Base-by-base conservation (phyloP, 2,113 vertebrate species). In the Coryphaenoides rupestris region DNA sequence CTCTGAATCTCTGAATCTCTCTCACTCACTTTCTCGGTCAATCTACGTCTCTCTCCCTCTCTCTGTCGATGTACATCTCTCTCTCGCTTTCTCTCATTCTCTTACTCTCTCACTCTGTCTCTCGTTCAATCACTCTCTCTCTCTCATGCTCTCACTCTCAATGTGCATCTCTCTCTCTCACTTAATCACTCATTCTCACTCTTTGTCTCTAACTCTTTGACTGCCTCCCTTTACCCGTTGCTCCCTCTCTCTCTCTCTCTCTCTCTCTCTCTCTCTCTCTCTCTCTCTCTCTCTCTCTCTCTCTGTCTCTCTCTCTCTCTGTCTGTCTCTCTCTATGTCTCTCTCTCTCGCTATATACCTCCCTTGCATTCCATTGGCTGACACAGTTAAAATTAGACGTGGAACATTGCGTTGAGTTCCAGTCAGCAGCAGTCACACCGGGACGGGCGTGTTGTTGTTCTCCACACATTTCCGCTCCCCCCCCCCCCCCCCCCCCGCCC, bases 391-490 rank as follows among this genome's bases (percentile, higher is more conserved):
- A 50, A n/a, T 50, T 69, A 74, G 77, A 82, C 72, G 76, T 79
- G 72, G 81, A 79, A 77, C 76, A 72, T 76, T 78, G 76, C 78
- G 22, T 7, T n/a, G 9, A 80, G 68, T 84, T 80, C 81, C 26
- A 64, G 67, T 77, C 83, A 84, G 83, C 85, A 84, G 83, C 87
- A 77, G 13, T 77, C 82, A 81, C 80, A 64, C 24, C 72, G 67
- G 79, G 63, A 59, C 64, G 64, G 62, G 58, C 40, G 63, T 68
- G 59, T 50, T n/a, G 17, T 24, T 23, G 17, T 72, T 69, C 69
- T 70, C 70, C 63, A 69, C 76, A 74, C 76, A 77, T 67, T 76
- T 61, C 58, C n/a, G n/a, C n/a, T n/a, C n/a, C n/a, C n/a, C n/a
- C n/a, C n/a, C n/a, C n/a, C n/a, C n/a, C n/a, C n/a, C n/a, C n/a